Evolutionary conservation across 1,140 invertebrate species (phyloP).

Genomic region (Eubasilissa regina): DNA sequence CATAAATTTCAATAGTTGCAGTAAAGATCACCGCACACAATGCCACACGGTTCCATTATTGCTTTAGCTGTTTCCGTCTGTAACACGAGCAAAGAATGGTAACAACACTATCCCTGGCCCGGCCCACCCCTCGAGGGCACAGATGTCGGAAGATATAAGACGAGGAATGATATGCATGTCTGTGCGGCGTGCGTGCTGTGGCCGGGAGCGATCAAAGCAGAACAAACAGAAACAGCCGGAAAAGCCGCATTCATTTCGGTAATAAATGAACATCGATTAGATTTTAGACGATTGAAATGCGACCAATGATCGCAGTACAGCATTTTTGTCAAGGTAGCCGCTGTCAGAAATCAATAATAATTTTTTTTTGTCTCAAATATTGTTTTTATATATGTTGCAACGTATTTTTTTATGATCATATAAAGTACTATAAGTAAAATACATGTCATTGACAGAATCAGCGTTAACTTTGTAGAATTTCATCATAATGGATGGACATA

Average conservation of each 20-base stretch:
- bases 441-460: too few species aligned
- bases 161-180: slow-evolving; percentile 22
- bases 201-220: neutral
- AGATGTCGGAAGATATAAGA: slow-evolving; percentile 37
- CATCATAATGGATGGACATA: too few species aligned
- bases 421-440: too few species aligned
- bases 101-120: slow-evolving; percentile 9
- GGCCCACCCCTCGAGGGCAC: slow-evolving; percentile 16
- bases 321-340: too few species aligned
- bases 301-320: too few species aligned
- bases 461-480: too few species aligned
- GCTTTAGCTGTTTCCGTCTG: slow-evolving; percentile 31
- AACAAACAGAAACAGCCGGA: neutral
- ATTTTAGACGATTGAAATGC: too few species aligned
- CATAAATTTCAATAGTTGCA: slow-evolving; percentile 39
- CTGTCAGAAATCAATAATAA: too few species aligned
- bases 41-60: slow-evolving; percentile 42
- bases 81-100: slow-evolving; percentile 45
- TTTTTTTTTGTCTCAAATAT: too few species aligned
- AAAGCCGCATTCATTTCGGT: neutral
- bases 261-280: too few species aligned
- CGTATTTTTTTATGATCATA: too few species aligned
- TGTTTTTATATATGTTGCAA: too few species aligned
- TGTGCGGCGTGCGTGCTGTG: slow-evolving; percentile 12
- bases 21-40: slow-evolving; percentile 42